Conservation (phyloP, 1,140 invertebrate species). For the Oryzaephilus surinamensis region DNA sequence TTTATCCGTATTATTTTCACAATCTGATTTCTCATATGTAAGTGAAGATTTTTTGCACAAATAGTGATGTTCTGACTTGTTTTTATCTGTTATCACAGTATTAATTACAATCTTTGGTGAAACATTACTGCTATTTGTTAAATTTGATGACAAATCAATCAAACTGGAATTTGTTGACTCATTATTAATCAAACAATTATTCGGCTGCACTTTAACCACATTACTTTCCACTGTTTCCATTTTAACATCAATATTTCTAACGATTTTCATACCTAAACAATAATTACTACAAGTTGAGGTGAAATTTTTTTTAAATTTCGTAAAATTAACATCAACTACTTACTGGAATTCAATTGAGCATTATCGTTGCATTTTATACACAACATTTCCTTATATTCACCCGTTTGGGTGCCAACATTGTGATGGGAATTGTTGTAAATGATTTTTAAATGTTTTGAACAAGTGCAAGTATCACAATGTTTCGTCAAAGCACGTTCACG, state of each 20-base stretch:
- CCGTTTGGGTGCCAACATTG: constrained; percentile 50
- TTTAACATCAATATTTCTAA: constrained; percentile 1
- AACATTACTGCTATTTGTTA: no score
- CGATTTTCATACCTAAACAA: constrained; percentile 12
- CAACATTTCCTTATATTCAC: constrained; percentile 42
- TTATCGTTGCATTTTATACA: constrained; percentile 47
- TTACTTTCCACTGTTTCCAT: constrained; percentile 23
- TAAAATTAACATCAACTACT: no score
- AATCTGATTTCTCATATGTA: constrained; percentile 25
- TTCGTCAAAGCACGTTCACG: constrained; percentile 55
- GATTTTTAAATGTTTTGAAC: constrained; percentile 49
- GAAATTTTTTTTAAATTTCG: no score
- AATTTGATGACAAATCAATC: no score
- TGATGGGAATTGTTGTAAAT: constrained; percentile 47
- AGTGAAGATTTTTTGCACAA: constrained; percentile 38
- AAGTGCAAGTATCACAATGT: constrained; percentile 72
- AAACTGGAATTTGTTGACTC: no score
- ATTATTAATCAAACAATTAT: constrained; percentile 29
- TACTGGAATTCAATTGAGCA: constrained; percentile 4
- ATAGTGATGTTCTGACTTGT: constrained; percentile 42
- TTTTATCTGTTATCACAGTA: neutral
- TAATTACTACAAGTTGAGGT: no score
- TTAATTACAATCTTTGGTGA: no score
- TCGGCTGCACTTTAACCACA: constrained; percentile 33
- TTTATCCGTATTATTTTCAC: constrained; percentile 27